Base-by-base conservation (phyloP, 2,113 vertebrate genomes). In the Pygoscelis antarcticus region DNA sequence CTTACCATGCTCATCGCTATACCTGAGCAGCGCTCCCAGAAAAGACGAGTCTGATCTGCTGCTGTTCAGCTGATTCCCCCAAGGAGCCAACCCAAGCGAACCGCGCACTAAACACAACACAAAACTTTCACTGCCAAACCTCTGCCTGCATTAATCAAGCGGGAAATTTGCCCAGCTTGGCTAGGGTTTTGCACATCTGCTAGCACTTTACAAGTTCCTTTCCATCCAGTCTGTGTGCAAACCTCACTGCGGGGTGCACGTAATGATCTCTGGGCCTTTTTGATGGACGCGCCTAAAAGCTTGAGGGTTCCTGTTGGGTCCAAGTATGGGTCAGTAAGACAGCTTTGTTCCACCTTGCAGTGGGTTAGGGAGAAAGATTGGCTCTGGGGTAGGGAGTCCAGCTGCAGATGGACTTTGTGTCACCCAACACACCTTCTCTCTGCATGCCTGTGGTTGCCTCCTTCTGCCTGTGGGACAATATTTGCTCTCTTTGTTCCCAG, bases 1-100 rank as follows among this genome's bases (percentile, higher is more conserved):
- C 57, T 75, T 32, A 13, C 44, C 5, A 0, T 2, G 17, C 52
- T 61, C 2, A 1, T 16, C 2, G 3, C 4, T 22, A 58, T 16
- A 7, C 46, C 57, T 52, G 66, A 94, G 72, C n/a, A 57, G 38
- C 19, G 11, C 26, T 42, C 16, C 62, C 30, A n/a, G n/a, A n/a
- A 68, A 27, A 61, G 77, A 10, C 0, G 16, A 65, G 46, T 62
- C 42, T 0, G 2, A 36, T 29, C 40, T 44, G 72, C 32, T 86
- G 54, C 57, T 66, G n/a, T 25, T 84, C 44, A 20, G 69, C 19
- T 22, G 61, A 42, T 84, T 30, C 20, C 15, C 16, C 36, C 46
- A 32, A 25, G 66, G 71, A 83, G 44, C 30, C 54, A 58, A 18
- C 26, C 38, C 85, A 6, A 66, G 62, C 3, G 27, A 65, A 16